Evolutionary conservation across 2,113 vertebrate species (phyloP).

Genomic region (Phaethon lepturus): DNA sequence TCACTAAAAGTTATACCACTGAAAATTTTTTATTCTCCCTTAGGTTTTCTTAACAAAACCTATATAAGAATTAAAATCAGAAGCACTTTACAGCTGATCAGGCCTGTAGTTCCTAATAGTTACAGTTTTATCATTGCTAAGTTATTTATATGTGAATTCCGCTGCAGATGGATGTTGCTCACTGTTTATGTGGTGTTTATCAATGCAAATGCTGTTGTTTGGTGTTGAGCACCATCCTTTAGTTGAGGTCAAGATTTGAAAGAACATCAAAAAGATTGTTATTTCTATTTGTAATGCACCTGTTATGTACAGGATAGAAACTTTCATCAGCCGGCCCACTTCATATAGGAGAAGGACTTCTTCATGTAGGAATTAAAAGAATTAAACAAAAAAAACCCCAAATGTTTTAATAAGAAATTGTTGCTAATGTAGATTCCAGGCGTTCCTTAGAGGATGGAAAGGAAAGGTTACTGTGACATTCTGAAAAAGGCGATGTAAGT

Average conservation of each 20-base stretch:
- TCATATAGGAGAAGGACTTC: neutral
- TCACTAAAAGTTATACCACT: neutral
- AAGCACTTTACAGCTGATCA: neutral
- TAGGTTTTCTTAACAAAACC: neutral
- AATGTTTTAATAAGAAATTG: neutral
- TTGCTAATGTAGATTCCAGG: neutral
- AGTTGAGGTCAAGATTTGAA: neutral
- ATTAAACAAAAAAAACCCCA: neutral
- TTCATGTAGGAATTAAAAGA: neutral
- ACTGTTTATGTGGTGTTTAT: neutral
- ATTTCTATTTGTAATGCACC: neutral
- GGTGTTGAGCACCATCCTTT: neutral
- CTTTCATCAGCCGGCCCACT: neutral
- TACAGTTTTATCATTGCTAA: neutral
- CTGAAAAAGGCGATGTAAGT: neutral
- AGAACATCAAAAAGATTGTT: fast-evolving
- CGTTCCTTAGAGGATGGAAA: neutral
- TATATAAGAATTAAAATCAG: neutral
- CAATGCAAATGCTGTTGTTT: neutral
- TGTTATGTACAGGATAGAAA: neutral
- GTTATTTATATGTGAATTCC: neutral
- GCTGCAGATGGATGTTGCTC: neutral
- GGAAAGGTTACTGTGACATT: neutral
- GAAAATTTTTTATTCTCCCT: neutral
- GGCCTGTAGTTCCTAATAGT: neutral